These are phyloP conservation scores for Lucinisca nassula DNA, from an alignment of 2,888 invertebrate genomes.

Conservation along the genomic window DNA sequence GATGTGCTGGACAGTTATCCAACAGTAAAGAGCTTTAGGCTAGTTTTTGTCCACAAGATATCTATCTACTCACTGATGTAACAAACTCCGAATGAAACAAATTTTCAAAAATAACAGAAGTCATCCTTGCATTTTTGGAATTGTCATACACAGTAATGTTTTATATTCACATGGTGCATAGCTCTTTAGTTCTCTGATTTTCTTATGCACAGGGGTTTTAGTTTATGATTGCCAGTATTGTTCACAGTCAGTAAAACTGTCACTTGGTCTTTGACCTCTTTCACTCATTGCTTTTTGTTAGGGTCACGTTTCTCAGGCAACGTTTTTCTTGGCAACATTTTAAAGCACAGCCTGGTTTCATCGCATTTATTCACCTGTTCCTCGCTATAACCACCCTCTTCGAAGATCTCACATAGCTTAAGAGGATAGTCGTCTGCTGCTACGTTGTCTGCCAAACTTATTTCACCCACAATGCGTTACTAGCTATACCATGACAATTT, in stretches of 20 bases:
- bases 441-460: too few relatives aligned
- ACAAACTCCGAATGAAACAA: conserved; percentile 42
- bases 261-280: conserved; percentile 23
- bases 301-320: conserved; percentile 10
- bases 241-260: conserved; percentile 36
- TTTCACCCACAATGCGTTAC: too few relatives aligned
- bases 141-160: not conserved
- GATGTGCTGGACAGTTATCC: conserved; percentile 39
- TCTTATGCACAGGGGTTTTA: conserved; percentile 21
- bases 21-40: conserved; percentile 18
- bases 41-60: too few relatives aligned
- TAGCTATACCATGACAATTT: conserved; percentile 24
- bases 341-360: too few relatives aligned
- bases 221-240: conserved; percentile 38
- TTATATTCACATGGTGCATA: conserved; percentile 12
- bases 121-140: conserved; percentile 18
- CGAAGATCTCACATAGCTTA: too few relatives aligned
- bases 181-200: not conserved
- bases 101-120: conserved; percentile 10
- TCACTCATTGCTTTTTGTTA: too few relatives aligned
- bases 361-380: too few relatives aligned
- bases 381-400: too few relatives aligned
- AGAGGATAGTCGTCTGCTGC: too few relatives aligned
- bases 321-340: not conserved
- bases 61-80: not conserved